Evolutionary conservation across 53 echinoderm and acorn worm species (phyloP).

Genomic region (Antedon mediterranea): DNA sequence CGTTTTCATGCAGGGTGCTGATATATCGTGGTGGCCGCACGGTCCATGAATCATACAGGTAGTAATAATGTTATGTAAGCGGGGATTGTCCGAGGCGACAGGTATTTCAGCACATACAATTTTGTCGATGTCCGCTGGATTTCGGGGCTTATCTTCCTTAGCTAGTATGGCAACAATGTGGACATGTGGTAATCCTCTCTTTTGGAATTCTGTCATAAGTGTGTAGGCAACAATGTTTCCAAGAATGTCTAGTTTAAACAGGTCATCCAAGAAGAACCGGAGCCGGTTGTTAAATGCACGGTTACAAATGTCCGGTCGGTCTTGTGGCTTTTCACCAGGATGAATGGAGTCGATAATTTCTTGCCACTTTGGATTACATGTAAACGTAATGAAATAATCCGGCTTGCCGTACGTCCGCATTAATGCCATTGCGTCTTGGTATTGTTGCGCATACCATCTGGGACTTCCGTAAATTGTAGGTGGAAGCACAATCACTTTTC

Average conservation of each 20-base stretch:
- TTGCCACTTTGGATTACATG: slow-evolving; percentile 35
- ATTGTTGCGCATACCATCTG: slow-evolving; percentile 20
- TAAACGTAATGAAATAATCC: slow-evolving; percentile 36
- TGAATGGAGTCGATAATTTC: slow-evolving; percentile 15
- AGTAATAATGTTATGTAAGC: neutral
- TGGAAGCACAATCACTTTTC: slow-evolving; percentile 19
- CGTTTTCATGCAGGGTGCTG: slow-evolving; percentile 2
- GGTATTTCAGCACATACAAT: no score
- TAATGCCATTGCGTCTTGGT: slow-evolving; percentile 36
- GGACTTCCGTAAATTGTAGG: slow-evolving; percentile 20
- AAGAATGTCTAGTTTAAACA: neutral
- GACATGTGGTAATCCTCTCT: slow-evolving; percentile 2
- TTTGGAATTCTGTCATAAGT: neutral
- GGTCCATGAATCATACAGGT: slow-evolving; percentile 6
- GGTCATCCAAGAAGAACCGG: neutral
- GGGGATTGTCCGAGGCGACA: neutral
- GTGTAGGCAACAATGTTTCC: neutral
- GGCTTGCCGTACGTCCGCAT: slow-evolving; percentile 37
- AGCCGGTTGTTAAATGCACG: neutral
- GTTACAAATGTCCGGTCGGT: neutral
- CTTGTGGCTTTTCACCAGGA: neutral
- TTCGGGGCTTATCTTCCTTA: neutral
- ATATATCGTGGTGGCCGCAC: neutral
- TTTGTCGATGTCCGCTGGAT: neutral
- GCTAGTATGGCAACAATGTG: neutral